Conservation (phyloP, 2,797 vertebrate genomes). For the Malurus splendens region DNA sequence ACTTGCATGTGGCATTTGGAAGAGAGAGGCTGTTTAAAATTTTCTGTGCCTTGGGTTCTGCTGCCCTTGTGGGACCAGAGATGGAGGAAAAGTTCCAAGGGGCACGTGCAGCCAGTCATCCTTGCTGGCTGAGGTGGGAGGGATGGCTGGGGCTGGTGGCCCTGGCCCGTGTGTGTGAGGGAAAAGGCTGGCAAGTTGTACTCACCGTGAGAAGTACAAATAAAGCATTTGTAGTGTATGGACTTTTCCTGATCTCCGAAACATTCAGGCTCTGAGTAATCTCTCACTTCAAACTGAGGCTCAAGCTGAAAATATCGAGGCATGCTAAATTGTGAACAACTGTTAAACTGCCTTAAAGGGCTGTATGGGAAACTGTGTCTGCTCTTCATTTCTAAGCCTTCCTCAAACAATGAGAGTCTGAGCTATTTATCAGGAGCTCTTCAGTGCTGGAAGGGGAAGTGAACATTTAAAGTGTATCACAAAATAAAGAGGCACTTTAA, state of each 20-base stretch:
- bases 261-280: not conserved
- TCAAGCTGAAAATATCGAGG: conserved; percentile 18
- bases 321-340: not conserved
- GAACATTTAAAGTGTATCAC: not conserved
- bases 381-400: not conserved
- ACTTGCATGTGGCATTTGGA: not conserved
- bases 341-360: conserved; percentile 20
- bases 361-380: not conserved
- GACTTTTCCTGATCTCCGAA: not conserved
- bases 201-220: not conserved
- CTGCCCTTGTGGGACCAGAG: not conserved
- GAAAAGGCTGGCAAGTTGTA: not conserved
- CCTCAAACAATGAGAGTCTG: not conserved
- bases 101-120: not conserved
- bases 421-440: conserved; percentile 20
- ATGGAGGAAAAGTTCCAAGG: not conserved
- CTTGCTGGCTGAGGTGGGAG: not conserved
- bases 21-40: not conserved
- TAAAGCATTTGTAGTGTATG: not conserved
- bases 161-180: not conserved
- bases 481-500: conserved; percentile 17
- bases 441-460: not conserved
- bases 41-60: fast-evolving
- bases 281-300: conserved; percentile 7
- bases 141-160: not conserved